phyloP scores from a whole-genome alignment of 2,888 invertebrate genomes.

The Magallana nippona region DNA sequence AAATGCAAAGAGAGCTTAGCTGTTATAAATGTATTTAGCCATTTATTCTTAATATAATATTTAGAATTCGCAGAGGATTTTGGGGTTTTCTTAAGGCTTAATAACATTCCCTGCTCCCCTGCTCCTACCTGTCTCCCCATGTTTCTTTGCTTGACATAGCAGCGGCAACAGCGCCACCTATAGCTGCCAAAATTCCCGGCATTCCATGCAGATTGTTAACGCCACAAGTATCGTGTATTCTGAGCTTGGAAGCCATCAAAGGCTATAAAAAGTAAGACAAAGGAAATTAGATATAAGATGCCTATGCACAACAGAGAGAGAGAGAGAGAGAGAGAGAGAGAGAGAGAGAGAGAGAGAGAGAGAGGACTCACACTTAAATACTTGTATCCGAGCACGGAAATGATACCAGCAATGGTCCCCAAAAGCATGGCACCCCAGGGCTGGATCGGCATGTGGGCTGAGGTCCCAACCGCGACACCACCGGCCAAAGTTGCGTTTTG shows the following conservation, averaged over 20 bases:
- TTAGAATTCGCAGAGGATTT: no score
- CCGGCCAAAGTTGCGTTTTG: slow-evolving; percentile 97
- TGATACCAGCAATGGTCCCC: slow-evolving; percentile 87
- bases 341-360: neutral
- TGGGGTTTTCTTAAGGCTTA: no score
- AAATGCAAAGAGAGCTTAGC: no score
- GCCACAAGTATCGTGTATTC: slow-evolving; percentile 93
- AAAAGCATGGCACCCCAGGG: slow-evolving; percentile 91
- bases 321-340: neutral
- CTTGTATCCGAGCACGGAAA: slow-evolving; percentile 92
- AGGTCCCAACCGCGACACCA: slow-evolving; percentile 93
- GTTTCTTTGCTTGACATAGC: slow-evolving; percentile 83
- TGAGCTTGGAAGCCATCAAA: slow-evolving; percentile 82
- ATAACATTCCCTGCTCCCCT: no score
- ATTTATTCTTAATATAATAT: no score
- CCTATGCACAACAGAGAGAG: neutral
- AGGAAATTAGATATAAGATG: neutral
- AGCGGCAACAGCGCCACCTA: slow-evolving; percentile 89
- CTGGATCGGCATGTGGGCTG: slow-evolving; percentile 89
- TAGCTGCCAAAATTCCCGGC: slow-evolving; percentile 92
- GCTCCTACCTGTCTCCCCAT: slow-evolving; percentile 83
- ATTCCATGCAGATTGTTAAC: slow-evolving; percentile 98
- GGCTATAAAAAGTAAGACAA: slow-evolving; percentile 82
- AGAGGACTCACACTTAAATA: slow-evolving; percentile 65
- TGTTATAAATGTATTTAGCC: no score